Evolutionary conservation across 2,888 invertebrate species (phyloP).

Genomic region (Pteria penguin): DNA sequence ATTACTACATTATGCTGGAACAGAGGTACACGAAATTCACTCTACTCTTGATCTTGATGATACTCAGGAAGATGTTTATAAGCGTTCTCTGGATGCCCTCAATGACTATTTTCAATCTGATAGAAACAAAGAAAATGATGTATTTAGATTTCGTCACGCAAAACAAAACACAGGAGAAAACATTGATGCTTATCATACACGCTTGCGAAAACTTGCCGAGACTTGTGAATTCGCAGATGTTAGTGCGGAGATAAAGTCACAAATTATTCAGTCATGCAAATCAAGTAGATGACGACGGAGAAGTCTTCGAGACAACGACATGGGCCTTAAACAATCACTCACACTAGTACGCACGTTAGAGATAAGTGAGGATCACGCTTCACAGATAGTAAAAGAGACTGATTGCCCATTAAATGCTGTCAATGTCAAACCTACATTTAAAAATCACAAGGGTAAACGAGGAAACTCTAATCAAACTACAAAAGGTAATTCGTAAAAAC

Average conservation of each 20-base stretch:
- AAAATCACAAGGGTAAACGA: no score
- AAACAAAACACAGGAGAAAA: slow-evolving; percentile 8
- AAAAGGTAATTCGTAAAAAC: no score
- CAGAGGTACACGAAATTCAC: slow-evolving; percentile 1
- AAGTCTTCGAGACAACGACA: slow-evolving; percentile 7
- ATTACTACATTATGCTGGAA: slow-evolving; percentile 18
- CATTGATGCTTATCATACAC: slow-evolving; percentile 8
- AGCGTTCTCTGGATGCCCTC: slow-evolving; percentile 20
- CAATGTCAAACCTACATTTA: no score
- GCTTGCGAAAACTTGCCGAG: slow-evolving; percentile 14
- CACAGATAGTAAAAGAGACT: background rate
- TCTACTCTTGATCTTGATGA: background rate
- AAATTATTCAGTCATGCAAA: slow-evolving; percentile 26
- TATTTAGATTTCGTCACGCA: slow-evolving; percentile 1
- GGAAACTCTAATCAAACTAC: no score
- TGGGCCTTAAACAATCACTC: background rate
- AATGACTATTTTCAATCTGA: slow-evolving; percentile 6
- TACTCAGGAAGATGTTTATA: slow-evolving; percentile 12
- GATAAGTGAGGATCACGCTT: slow-evolving; percentile 19
- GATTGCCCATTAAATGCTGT: no score
- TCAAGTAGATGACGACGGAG: background rate
- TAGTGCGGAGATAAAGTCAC: slow-evolving; percentile 7
- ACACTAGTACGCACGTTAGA: slow-evolving; percentile 21
- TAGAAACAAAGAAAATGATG: slow-evolving; percentile 19
- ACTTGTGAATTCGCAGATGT: slow-evolving; percentile 17